These are phyloP conservation scores for Doris montereyensis DNA, from an alignment of 2,888 invertebrate genomes.

Conservation along the genomic window DNA sequence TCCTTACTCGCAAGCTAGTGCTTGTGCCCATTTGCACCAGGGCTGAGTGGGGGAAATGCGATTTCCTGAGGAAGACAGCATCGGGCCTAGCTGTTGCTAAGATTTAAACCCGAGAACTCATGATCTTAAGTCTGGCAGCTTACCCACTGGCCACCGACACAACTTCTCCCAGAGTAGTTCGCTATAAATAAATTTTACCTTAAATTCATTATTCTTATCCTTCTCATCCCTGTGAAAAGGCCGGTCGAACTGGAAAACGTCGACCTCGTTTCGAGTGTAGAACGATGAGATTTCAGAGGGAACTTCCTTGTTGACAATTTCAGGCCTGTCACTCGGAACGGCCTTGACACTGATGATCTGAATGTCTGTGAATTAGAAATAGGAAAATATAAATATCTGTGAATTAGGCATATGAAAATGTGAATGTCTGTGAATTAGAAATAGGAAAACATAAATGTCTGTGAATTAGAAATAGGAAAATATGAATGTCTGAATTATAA, in stretches of 20 bases:
- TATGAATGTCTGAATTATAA: constrained; percentile 83
- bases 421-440: constrained; percentile 81
- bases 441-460: background rate
- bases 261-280: constrained; percentile 67
- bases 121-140: too few species aligned
- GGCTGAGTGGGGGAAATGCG: too few species aligned
- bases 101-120: too few species aligned
- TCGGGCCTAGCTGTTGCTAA: too few species aligned
- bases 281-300: constrained; percentile 83
- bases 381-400: background rate
- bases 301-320: constrained; percentile 79
- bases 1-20: too few species aligned
- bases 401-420: constrained; percentile 87
- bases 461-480: constrained; percentile 83
- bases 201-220: constrained; percentile 92
- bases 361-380: constrained; percentile 78
- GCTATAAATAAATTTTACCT: too few species aligned
- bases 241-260: constrained; percentile 67
- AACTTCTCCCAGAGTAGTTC: too few species aligned
- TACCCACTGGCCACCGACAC: too few species aligned
- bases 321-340: constrained; percentile 79
- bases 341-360: constrained; percentile 96
- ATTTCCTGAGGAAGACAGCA: too few species aligned
- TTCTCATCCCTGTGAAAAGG: constrained; percentile 81
- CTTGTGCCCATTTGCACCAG: too few species aligned